phyloP scores from a whole-genome alignment of 2,888 invertebrate species.

The Gryllus longicercus region DNA sequence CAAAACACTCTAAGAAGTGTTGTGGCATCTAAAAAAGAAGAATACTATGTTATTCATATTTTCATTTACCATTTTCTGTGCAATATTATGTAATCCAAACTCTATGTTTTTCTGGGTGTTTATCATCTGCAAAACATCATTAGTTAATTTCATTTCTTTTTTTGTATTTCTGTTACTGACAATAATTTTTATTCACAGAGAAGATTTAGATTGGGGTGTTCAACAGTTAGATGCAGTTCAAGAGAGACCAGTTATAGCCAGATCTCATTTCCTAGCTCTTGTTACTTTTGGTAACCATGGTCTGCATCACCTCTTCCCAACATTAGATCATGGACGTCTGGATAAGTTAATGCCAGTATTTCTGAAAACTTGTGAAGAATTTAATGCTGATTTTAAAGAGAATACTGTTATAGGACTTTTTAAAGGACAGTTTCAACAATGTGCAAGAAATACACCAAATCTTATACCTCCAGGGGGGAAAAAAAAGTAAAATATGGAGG shows the following conservation, averaged over 20 bases:
- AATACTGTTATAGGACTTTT: conserved; percentile 57
- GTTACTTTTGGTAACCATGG: conserved; percentile 75
- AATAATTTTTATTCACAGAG: conserved; percentile 47
- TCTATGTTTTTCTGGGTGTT: too few relatives aligned
- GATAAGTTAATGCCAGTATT: conserved; percentile 62
- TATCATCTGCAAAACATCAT: too few relatives aligned
- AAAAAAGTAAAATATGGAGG: not conserved
- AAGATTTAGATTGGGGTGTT: conserved; percentile 69
- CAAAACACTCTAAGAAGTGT: too few relatives aligned
- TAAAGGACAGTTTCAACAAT: conserved; percentile 63
- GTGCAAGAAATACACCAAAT: conserved; percentile 52
- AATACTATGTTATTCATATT: too few relatives aligned
- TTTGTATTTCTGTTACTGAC: too few relatives aligned
- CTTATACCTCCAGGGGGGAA: conserved; percentile 31
- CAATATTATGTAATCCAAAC: too few relatives aligned
- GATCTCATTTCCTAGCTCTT: conserved; percentile 63
- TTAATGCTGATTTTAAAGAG: conserved; percentile 50
- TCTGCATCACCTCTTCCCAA: conserved; percentile 77
- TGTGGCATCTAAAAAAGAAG: too few relatives aligned
- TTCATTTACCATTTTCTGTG: too few relatives aligned
- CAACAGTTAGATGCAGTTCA: conserved; percentile 70
- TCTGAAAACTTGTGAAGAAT: conserved; percentile 62
- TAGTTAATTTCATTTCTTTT: too few relatives aligned
- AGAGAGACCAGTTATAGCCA: conserved; percentile 65
- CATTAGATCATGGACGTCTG: conserved; percentile 71